Conservation (phyloP, 2,888 invertebrate genomes). For the Scrobipalpa costella region DNA sequence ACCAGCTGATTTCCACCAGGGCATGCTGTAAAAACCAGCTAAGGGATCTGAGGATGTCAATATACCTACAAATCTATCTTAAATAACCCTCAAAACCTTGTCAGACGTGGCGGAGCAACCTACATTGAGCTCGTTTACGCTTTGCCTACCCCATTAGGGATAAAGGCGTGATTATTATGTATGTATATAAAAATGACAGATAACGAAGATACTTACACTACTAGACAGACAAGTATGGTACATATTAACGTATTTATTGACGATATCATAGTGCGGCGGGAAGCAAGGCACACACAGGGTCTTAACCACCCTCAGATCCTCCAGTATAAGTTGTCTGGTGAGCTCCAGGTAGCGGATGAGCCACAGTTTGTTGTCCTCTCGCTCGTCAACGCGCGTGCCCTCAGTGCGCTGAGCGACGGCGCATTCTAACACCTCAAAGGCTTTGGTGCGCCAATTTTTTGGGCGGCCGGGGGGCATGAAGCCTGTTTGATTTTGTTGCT, state of each 20-base stretch:
- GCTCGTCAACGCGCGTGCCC: constrained; percentile 96
- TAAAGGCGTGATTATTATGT: too few species aligned
- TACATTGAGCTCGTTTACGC: too few species aligned
- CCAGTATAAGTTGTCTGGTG: constrained; percentile 91
- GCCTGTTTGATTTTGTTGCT: constrained; percentile 89
- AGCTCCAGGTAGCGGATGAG: constrained; percentile 95
- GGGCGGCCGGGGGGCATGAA: constrained; percentile 97
- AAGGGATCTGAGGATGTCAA: too few species aligned
- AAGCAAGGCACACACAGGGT: constrained; percentile 96
- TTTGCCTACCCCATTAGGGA: too few species aligned
- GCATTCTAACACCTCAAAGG: constrained; percentile 89
- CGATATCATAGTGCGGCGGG: constrained; percentile 96
- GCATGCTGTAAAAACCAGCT: too few species aligned
- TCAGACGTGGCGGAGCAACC: too few species aligned
- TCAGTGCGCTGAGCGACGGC: constrained; percentile 93
- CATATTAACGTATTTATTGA: constrained; percentile 94
- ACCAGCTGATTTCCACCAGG: too few species aligned
- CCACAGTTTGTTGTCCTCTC: constrained; percentile 96
- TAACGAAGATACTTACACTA: constrained; percentile 80
- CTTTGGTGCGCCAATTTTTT: constrained; percentile 93
- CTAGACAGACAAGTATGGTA: constrained; percentile 94
- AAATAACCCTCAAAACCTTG: too few species aligned
- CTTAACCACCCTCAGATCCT: constrained; percentile 95
- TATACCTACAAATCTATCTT: too few species aligned
- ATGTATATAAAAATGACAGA: not conserved